Conservation (phyloP, 35 echinoderm and acorn worm genomes). For the Heliocidaris tuberculata region DNA sequence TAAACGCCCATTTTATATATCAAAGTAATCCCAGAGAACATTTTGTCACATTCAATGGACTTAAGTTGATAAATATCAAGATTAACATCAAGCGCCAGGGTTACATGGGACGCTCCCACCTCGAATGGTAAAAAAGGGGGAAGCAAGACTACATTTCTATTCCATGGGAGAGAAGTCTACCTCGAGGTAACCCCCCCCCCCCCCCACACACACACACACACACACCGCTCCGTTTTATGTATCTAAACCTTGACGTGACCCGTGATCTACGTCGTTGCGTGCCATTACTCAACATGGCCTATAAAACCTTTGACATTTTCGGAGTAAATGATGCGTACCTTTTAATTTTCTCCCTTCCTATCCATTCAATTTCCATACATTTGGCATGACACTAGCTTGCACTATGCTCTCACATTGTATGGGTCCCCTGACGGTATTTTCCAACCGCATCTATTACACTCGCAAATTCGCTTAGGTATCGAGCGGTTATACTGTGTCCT, state of each 20-base stretch:
- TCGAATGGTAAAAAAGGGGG: too few relatives aligned
- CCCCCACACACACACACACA: too few relatives aligned
- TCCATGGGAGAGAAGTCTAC: too few relatives aligned
- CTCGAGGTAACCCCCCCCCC: too few relatives aligned
- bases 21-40: too few relatives aligned
- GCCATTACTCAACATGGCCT: not conserved
- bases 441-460: not conserved
- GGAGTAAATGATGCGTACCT: not conserved
- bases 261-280: not conserved
- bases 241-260: not conserved
- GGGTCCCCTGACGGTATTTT: not conserved
- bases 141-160: too few relatives aligned
- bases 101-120: too few relatives aligned
- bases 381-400: not conserved
- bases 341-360: not conserved
- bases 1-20: too few relatives aligned
- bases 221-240: not conserved
- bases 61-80: too few relatives aligned
- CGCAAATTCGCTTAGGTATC: not conserved
- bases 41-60: too few relatives aligned
- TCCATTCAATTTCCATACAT: not conserved
- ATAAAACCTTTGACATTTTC: not conserved
- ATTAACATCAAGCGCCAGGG: too few relatives aligned
- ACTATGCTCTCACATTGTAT: not conserved
- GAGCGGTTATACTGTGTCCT: not conserved